These are phyloP conservation scores for Thalassoma bifasciatum DNA, from an alignment of 2,113 vertebrate species.

Conservation along the genomic window DNA sequence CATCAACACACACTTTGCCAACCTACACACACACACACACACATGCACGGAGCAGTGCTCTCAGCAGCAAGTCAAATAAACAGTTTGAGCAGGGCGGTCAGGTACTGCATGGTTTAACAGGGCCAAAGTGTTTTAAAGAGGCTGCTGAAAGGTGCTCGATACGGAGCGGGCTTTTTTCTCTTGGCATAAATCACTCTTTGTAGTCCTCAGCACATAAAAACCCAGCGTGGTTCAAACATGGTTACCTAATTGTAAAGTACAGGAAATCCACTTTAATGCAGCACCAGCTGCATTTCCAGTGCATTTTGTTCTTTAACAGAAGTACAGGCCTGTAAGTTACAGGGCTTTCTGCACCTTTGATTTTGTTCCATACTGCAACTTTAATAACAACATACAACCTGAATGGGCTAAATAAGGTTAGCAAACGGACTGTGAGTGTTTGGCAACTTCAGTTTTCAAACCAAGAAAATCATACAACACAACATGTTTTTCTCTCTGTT, in stretches of 20 bases:
- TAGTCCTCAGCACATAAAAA: constrained; percentile 22
- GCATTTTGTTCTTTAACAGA: not conserved
- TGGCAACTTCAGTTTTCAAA: too few relatives aligned
- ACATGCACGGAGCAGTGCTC: constrained; percentile 38
- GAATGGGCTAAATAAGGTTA: too few relatives aligned
- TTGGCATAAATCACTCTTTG: constrained; percentile 51
- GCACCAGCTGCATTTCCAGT: not conserved
- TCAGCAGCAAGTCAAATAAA: constrained; percentile 79
- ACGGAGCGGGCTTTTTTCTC: constrained; percentile 30
- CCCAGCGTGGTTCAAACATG: constrained; percentile 6
- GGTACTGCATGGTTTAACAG: constrained; percentile 72
- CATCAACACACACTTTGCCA: constrained; percentile 6
- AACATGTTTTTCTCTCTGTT: too few relatives aligned
- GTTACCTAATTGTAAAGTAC: not conserved
- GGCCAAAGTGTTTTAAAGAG: constrained; percentile 78
- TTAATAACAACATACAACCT: too few relatives aligned
- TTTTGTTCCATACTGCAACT: too few relatives aligned
- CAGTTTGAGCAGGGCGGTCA: constrained; percentile 60
- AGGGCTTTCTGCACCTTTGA: too few relatives aligned
- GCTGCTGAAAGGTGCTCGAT: constrained; percentile 70
- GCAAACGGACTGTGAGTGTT: too few relatives aligned
- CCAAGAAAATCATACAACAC: too few relatives aligned
- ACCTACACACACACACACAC: constrained; percentile 24
- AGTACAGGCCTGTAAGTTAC: not conserved
- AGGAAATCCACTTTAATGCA: not conserved